A percentile compares a stretch with the other conserved stretches of the same genome.
Evolutionary conservation across 2,113 vertebrate species (phyloP).

Genomic region (Desmodus rotundus): DNA sequence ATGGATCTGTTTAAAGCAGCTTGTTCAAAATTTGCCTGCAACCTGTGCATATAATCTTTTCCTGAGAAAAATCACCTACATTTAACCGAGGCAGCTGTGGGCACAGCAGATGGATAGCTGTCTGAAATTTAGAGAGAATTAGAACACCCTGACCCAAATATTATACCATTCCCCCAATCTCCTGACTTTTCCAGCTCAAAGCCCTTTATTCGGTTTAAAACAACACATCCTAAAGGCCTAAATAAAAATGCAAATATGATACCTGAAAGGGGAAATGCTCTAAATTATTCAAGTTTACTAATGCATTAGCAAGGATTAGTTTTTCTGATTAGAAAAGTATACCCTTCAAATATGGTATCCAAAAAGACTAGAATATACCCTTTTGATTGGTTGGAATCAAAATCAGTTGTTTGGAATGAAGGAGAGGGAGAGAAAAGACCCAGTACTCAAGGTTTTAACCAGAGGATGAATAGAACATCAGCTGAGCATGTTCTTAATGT

Average conservation of each 20-base stretch:
- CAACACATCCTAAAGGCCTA: neutral
- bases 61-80: neutral
- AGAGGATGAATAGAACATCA: neutral
- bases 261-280: neutral
- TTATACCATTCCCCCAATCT: neutral
- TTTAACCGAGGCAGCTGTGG: neutral
- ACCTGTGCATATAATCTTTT: neutral
- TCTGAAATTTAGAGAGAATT: neutral
- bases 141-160: neutral
- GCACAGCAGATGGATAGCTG: neutral
- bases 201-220: neutral
- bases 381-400: too few relatives aligned
- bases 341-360: neutral
- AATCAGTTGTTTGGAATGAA: neutral
- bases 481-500: neutral
- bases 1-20: neutral
- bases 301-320: neutral
- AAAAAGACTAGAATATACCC: neutral
- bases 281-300: conserved; percentile 30
- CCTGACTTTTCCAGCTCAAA: neutral
- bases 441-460: neutral
- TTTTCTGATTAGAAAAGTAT: conserved; percentile 1
- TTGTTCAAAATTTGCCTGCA: neutral
- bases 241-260: conserved; percentile 31
- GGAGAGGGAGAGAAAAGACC: neutral